phyloP scores from a whole-genome alignment of 2,888 invertebrate species.

The Sinopyrophorus schimmeli region DNA sequence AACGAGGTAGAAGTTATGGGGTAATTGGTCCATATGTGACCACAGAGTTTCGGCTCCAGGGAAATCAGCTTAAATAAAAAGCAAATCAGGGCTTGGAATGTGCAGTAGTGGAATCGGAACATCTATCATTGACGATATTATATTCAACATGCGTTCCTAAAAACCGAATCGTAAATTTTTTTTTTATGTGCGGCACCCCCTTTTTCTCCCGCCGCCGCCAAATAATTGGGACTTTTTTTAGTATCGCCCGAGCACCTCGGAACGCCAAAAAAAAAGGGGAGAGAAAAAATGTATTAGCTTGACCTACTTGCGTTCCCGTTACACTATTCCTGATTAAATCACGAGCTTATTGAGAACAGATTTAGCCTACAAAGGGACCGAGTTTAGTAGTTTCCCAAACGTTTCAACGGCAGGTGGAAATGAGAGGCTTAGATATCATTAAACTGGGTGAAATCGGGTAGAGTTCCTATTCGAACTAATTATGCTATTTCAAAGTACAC shows the following conservation, averaged over 20 bases:
- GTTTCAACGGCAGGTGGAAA: conserved; percentile 26
- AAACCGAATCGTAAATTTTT: conserved; percentile 24
- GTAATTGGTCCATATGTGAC: conserved; percentile 46
- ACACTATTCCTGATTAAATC: conserved; percentile 40
- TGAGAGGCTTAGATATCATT: conserved; percentile 24
- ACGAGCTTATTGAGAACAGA: conserved; percentile 34
- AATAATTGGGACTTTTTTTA: conserved; percentile 18
- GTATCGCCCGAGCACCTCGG: no score
- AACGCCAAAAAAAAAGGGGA: no score
- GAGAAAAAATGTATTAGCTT: conserved; percentile 13
- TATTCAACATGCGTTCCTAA: conserved; percentile 20
- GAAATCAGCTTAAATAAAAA: conserved; percentile 28
- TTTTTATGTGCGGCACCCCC: conserved; percentile 20
- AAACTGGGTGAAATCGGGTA: neutral
- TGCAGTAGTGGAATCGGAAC: conserved; percentile 19
- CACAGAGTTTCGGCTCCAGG: conserved; percentile 31
- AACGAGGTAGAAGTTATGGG: conserved; percentile 45
- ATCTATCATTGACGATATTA: conserved; percentile 26
- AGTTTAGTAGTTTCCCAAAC: conserved; percentile 28
- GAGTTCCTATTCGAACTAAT: neutral
- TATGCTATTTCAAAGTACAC: neutral
- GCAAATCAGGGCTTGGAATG: conserved; percentile 26
- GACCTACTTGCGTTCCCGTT: conserved; percentile 17
- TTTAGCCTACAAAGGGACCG: conserved; percentile 15
- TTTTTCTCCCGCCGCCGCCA: conserved; percentile 14